phyloP scores from a whole-genome alignment of 2,797 vertebrate species.

The Monodelphis domestica region DNA sequence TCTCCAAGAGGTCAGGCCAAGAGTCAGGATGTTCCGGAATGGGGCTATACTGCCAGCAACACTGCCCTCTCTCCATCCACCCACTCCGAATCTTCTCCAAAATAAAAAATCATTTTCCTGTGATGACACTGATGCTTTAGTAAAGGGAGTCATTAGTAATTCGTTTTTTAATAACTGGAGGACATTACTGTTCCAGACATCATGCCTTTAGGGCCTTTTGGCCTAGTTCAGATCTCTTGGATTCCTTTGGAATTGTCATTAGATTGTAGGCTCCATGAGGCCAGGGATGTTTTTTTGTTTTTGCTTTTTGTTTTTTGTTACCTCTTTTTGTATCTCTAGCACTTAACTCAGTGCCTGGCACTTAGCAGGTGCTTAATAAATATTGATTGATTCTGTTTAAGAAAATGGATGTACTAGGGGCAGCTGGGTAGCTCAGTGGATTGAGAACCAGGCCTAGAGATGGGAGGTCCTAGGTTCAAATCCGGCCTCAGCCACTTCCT shows the following conservation, averaged over 20 bases:
- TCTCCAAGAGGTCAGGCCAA: not conserved
- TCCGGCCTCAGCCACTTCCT: too few relatives aligned
- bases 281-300: too few relatives aligned
- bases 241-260: not conserved
- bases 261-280: not conserved
- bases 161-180: too few relatives aligned
- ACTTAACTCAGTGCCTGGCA: not conserved
- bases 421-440: too few relatives aligned
- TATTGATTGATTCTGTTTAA: too few relatives aligned
- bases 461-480: too few relatives aligned
- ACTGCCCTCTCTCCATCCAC: not conserved
- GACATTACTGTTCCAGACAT: not conserved
- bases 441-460: too few relatives aligned
- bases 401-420: not conserved
- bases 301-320: too few relatives aligned
- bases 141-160: not conserved
- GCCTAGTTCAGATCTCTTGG: not conserved
- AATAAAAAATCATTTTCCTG: not conserved
- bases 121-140: not conserved
- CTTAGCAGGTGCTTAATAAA: not conserved
- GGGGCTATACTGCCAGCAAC: not conserved
- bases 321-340: not conserved
- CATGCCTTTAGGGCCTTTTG: not conserved
- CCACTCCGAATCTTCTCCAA: not conserved
- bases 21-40: not conserved